Conservation (phyloP, 2,113 vertebrate genomes). For the Serinus canaria region DNA sequence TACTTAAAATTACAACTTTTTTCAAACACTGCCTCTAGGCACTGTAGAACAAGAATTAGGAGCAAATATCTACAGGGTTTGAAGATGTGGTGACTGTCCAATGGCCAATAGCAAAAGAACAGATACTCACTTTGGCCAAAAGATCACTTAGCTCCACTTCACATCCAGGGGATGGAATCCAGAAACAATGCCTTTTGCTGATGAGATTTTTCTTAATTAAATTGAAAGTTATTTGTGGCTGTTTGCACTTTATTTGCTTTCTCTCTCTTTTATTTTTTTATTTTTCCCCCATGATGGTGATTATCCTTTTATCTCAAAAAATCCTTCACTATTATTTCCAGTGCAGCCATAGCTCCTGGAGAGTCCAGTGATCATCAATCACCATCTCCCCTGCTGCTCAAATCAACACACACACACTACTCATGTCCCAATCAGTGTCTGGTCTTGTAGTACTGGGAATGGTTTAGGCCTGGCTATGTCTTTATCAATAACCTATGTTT, state of each 20-base stretch:
- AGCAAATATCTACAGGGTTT: neutral
- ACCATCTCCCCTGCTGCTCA: neutral
- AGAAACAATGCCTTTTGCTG: neutral
- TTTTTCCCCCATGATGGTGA: neutral
- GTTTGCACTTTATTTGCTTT: neutral
- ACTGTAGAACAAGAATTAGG: neutral
- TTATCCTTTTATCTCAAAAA: constrained; percentile 18
- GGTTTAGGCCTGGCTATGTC: neutral
- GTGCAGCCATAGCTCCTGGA: neutral
- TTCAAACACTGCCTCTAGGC: neutral
- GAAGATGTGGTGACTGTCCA: neutral
- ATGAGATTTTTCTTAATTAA: neutral
- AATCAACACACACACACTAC: neutral
- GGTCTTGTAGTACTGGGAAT: neutral
- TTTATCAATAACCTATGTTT: neutral
- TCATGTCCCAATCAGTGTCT: neutral
- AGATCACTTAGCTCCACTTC: neutral
- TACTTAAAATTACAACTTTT: neutral
- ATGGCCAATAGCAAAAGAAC: neutral
- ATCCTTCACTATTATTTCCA: neutral
- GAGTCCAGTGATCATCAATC: neutral
- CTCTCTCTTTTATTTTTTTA: too few relatives aligned
- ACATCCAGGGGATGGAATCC: neutral
- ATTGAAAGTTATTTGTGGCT: neutral
- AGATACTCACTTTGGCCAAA: neutral